These are phyloP conservation scores for Zaprionus ornatus DNA, from an alignment of 1,140 invertebrate species.

Conservation along the genomic window DNA sequence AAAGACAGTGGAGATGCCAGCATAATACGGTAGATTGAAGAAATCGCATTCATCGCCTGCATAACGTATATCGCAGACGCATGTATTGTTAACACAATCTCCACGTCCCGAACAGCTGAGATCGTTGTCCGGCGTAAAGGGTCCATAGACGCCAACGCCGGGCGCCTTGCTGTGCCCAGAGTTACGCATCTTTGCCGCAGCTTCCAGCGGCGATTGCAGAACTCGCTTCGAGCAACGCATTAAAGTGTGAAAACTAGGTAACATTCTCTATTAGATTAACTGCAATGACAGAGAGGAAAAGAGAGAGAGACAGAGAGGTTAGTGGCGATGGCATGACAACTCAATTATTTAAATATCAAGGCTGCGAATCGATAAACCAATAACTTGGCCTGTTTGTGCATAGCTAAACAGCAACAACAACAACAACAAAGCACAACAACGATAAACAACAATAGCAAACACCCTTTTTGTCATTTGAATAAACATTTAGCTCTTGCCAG, in stretches of 20 bases:
- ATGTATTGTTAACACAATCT: slow-evolving; percentile 95
- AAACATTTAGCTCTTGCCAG: slow-evolving; percentile 64
- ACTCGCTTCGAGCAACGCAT: slow-evolving; percentile 83
- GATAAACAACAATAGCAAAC: slow-evolving; percentile 18
- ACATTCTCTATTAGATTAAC: slow-evolving; percentile 78
- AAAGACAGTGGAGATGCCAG: slow-evolving; percentile 91
- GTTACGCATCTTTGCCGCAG: slow-evolving; percentile 59
- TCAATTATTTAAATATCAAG: slow-evolving; percentile 60
- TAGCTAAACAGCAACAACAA: slow-evolving; percentile 6
- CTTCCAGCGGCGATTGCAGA: slow-evolving; percentile 67
- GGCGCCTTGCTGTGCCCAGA: slow-evolving; percentile 61
- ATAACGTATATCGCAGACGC: slow-evolving; percentile 93
- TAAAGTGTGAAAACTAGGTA: slow-evolving; percentile 78
- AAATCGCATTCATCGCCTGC: slow-evolving; percentile 87
- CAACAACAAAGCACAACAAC: slow-evolving; percentile 9
- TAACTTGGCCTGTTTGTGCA: slow-evolving; percentile 13
- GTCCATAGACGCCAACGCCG: slow-evolving; percentile 52
- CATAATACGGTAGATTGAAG: slow-evolving; percentile 87
- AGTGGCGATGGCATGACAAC: slow-evolving; percentile 18
- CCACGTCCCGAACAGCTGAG: slow-evolving; percentile 88
- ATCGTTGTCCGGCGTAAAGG: slow-evolving; percentile 66
- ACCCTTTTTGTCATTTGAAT: slow-evolving; percentile 59
- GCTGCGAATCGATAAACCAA: slow-evolving; percentile 40
- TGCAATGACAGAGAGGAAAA: slow-evolving; percentile 52
- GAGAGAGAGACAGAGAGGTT: slow-evolving; percentile 3